These are phyloP conservation scores for Fundulus diaphanus DNA, from an alignment of 2,797 vertebrate species.

Conservation along the genomic window DNA sequence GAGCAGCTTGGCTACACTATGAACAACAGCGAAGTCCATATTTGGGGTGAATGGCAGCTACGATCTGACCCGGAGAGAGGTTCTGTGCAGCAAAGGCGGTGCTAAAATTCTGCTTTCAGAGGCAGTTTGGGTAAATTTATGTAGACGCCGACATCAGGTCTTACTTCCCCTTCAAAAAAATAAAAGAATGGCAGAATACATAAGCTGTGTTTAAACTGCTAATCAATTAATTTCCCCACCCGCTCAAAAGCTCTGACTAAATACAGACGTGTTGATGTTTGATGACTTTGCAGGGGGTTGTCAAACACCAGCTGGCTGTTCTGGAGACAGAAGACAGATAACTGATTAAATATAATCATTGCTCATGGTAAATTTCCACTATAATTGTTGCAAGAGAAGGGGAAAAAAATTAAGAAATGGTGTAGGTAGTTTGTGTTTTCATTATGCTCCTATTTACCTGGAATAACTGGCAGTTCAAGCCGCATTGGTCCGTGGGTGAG, in stretches of 20 bases:
- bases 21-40: conserved; percentile 37
- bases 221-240: not conserved
- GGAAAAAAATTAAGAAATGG: not conserved
- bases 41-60: conserved; percentile 38
- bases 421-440: not conserved
- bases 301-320: no score
- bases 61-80: not conserved
- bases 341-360: not conserved
- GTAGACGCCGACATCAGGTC: not conserved
- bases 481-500: not conserved
- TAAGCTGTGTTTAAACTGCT: not conserved
- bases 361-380: not conserved
- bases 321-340: not conserved
- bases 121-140: conserved; percentile 32
- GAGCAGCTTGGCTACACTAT: conserved; percentile 29
- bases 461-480: no score
- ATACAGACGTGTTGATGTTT: not conserved
- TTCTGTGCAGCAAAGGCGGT: conserved; percentile 22
- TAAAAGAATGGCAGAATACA: not conserved
- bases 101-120: conserved; percentile 22
- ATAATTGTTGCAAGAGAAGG: not conserved
- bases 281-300: not conserved
- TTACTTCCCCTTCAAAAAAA: not conserved
- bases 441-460: not conserved
- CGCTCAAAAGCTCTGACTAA: not conserved